Percentiles rank a stretch among this genome's conserved stretches.
These are phyloP conservation scores for Opisthograptis luteolata DNA, from an alignment of 2,888 invertebrate genomes.

Conservation along the genomic window DNA sequence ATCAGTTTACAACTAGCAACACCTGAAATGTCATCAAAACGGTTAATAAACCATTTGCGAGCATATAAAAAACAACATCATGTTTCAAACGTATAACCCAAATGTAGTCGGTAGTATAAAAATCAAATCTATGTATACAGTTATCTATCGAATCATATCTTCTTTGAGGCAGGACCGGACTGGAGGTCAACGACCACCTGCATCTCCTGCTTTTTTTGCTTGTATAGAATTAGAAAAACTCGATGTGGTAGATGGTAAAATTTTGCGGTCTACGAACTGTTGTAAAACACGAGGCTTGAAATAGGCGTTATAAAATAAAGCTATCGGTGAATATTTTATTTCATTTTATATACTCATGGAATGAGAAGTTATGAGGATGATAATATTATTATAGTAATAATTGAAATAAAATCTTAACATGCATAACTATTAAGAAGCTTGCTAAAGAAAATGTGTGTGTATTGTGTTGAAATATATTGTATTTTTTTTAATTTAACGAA, in stretches of 20 bases:
- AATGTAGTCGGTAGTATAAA: constrained; percentile 60
- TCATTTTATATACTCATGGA: no score
- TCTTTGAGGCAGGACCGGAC: constrained; percentile 67
- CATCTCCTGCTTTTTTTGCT: constrained; percentile 57
- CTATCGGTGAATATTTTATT: background rate
- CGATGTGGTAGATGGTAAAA: constrained; percentile 35
- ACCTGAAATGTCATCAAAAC: constrained; percentile 16
- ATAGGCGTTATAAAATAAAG: constrained; percentile 6
- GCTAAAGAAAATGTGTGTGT: no score
- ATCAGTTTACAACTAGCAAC: background rate
- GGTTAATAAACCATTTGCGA: constrained; percentile 27
- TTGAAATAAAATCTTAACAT: no score
- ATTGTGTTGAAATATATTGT: no score
- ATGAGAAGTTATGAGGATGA: no score
- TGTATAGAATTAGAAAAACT: constrained; percentile 38
- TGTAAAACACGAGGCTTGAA: constrained; percentile 16
- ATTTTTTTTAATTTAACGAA: no score
- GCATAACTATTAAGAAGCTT: no score
- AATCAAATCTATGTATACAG: constrained; percentile 72
- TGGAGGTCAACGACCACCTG: constrained; percentile 58
- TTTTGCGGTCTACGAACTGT: constrained; percentile 26
- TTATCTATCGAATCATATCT: constrained; percentile 81
- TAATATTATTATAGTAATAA: no score
- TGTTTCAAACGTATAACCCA: constrained; percentile 72
- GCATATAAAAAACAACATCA: constrained; percentile 45